A percentile compares a stretch with the other conserved stretches of the same genome.
Evolutionary conservation across 2,797 vertebrate species (phyloP).

Genomic region (Crypturellus tataupa): DNA sequence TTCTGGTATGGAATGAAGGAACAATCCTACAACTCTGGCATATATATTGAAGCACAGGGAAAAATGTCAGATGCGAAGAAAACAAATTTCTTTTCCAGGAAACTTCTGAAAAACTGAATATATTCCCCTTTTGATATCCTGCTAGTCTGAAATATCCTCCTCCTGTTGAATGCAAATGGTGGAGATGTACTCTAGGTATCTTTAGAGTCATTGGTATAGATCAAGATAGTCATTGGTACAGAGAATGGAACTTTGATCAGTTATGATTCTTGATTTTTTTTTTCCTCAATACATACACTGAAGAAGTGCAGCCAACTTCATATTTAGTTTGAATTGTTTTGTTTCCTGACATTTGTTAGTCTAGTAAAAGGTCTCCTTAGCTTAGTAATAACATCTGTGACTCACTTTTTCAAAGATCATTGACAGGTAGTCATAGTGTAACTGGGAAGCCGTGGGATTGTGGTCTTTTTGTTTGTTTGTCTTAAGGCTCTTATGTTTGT

Average conservation of each 20-base stretch:
- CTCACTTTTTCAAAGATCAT: not conserved
- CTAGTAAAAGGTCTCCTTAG: not conserved
- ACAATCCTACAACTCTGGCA: not conserved
- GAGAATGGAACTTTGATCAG: not conserved
- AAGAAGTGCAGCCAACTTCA: not conserved
- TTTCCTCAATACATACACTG: not conserved
- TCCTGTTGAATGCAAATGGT: not conserved
- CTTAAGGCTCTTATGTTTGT: too few relatives aligned
- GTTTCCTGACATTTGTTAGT: not conserved
- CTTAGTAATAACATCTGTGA: not conserved
- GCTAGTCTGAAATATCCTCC: not conserved
- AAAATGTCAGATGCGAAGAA: not conserved
- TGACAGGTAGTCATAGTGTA: not conserved
- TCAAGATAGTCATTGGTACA: not conserved
- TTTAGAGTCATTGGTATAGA: too few relatives aligned
- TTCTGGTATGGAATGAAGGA: not conserved
- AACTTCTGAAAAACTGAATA: not conserved
- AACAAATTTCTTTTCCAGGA: conserved; percentile 1
- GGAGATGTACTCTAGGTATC: not conserved
- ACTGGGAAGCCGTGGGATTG: not conserved
- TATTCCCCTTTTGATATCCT: not conserved
- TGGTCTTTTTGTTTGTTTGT: not conserved
- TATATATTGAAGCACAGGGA: not conserved
- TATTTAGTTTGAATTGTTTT: not conserved
- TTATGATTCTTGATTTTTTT: not conserved